These are phyloP conservation scores for Terrapene triunguis DNA, from an alignment of 2,113 vertebrate species.

Conservation along the genomic window DNA sequence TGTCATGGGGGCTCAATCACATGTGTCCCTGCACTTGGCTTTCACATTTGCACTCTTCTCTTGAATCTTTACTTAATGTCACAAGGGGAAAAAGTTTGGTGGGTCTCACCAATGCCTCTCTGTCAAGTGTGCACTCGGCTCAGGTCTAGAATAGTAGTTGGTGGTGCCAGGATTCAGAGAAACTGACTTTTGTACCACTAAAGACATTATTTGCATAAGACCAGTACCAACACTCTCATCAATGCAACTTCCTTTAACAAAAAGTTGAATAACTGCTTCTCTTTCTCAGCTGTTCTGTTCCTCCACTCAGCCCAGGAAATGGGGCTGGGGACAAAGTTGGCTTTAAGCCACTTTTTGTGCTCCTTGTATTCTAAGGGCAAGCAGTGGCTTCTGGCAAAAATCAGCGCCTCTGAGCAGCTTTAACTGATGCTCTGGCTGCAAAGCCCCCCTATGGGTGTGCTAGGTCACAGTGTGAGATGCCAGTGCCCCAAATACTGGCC, in stretches of 20 bases:
- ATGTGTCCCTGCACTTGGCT: neutral
- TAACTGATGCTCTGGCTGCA: neutral
- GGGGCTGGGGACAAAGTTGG: neutral
- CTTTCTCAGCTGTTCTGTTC: neutral
- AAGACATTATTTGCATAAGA: rapidly evolving
- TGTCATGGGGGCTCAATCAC: neutral
- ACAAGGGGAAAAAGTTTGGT: rapidly evolving
- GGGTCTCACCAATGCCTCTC: neutral
- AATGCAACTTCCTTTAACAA: neutral
- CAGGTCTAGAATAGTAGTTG: rapidly evolving
- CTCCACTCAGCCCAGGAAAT: neutral
- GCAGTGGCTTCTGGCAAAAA: neutral
- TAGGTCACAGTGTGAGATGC: neutral
- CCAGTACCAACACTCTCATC: neutral
- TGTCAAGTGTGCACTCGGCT: neutral
- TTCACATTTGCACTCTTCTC: neutral
- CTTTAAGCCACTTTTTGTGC: neutral
- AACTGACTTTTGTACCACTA: neutral
- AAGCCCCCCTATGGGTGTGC: neutral
- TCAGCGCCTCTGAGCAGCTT: neutral
- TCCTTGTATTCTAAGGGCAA: neutral
- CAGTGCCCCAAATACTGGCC: neutral
- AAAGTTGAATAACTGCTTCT: too few relatives aligned
- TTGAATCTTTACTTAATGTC: neutral
- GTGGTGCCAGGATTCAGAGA: neutral